These are phyloP conservation scores for Dusona sp. DNA, from an alignment of 2,888 invertebrate genomes.

Conservation along the genomic window DNA sequence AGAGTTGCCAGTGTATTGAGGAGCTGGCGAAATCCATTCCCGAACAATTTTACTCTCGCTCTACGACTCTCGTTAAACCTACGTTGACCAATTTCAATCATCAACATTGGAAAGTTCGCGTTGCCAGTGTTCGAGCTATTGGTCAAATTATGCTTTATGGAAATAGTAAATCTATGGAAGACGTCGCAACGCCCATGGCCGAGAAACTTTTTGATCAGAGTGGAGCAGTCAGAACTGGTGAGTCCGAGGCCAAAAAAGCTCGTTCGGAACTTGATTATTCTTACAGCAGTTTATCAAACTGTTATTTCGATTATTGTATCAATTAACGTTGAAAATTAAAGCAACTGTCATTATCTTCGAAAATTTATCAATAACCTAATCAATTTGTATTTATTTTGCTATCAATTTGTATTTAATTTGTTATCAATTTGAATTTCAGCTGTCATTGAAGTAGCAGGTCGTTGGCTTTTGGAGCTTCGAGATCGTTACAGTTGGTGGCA, in stretches of 20 bases:
- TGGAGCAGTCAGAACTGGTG: conserved; percentile 89
- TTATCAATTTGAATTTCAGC: conserved; percentile 83
- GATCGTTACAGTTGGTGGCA: conserved; percentile 97
- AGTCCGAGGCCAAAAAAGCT: not conserved
- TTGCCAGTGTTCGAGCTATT: conserved; percentile 90
- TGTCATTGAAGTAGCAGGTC: conserved; percentile 91
- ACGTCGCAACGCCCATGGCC: conserved; percentile 92
- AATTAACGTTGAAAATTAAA: not conserved
- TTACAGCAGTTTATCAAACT: not conserved
- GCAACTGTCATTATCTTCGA: not conserved
- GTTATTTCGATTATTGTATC: not conserved
- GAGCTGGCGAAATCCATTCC: conserved; percentile 88
- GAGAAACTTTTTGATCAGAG: conserved; percentile 95
- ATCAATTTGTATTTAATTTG: conserved; percentile 19
- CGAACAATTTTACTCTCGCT: conserved; percentile 90
- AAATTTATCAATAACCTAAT: not conserved
- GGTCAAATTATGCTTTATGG: conserved; percentile 87
- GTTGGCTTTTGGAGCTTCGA: conserved; percentile 91
- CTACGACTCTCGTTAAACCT: conserved; percentile 91
- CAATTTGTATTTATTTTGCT: too few relatives aligned
- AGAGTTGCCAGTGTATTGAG: conserved; percentile 90
- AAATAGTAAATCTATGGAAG: conserved; percentile 89
- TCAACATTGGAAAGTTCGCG: conserved; percentile 93
- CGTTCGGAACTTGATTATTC: conserved; percentile 5
- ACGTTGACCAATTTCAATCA: conserved; percentile 91